Percentiles rank a stretch among this genome's conserved stretches.
These are phyloP conservation scores for Aphaenogaster rudis DNA, from an alignment of 1,140 invertebrate species.

Conservation along the genomic window DNA sequence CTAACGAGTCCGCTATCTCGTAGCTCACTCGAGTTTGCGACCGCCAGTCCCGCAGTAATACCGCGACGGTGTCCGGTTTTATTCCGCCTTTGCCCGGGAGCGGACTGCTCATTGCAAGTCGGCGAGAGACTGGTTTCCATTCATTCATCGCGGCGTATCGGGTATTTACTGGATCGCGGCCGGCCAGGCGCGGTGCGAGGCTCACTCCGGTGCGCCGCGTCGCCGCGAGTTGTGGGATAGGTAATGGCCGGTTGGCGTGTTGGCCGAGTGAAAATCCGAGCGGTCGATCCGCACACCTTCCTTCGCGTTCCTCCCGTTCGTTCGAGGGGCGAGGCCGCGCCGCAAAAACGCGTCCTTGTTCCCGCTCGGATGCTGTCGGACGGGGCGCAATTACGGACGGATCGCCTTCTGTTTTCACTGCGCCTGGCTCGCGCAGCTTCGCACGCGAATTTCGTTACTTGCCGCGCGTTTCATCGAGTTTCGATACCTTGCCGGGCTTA, in stretches of 20 bases:
- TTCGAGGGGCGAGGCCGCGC: not conserved
- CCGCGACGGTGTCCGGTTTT: slow-evolving; percentile 37
- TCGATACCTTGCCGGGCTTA: not conserved
- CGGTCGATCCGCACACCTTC: not conserved
- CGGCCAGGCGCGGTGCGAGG: not conserved
- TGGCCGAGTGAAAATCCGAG: slow-evolving; percentile 48
- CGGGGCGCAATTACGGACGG: slow-evolving; percentile 41
- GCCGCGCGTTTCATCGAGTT: slow-evolving; percentile 2
- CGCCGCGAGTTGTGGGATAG: slow-evolving; percentile 39
- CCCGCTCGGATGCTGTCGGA: not conserved
- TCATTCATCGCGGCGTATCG: slow-evolving; percentile 54
- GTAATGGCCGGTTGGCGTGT: slow-evolving; percentile 58
- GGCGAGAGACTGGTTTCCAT: slow-evolving; percentile 49
- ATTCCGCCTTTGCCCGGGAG: slow-evolving; percentile 27
- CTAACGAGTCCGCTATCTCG: slow-evolving; percentile 39
- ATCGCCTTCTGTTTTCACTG: slow-evolving; percentile 33
- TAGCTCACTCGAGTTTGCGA: slow-evolving; percentile 18
- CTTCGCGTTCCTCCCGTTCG: not conserved
- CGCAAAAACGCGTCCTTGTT: not conserved
- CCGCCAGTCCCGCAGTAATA: not conserved
- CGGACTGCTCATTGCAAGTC: slow-evolving; percentile 7
- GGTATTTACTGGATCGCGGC: slow-evolving; percentile 31
- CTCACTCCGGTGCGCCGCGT: not conserved
- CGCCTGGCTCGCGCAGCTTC: not conserved
- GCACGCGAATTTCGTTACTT: slow-evolving; percentile 37